phyloP scores from a whole-genome alignment of 2,797 vertebrate genomes.

The Esox masquinongy region DNA sequence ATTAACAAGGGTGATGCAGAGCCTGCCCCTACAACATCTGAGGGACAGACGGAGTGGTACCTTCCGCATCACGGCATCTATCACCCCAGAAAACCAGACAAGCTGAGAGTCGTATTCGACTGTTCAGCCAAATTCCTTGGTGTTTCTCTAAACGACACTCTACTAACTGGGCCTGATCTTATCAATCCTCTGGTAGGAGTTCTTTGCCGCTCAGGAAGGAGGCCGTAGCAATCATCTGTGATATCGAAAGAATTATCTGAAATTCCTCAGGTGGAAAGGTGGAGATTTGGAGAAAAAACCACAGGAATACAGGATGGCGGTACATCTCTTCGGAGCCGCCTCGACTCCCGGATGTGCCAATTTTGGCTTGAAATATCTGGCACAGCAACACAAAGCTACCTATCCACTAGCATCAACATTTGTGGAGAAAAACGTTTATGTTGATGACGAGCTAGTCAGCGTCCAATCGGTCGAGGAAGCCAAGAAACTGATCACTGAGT shows the following conservation, averaged over 20 bases:
- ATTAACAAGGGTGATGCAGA: no score
- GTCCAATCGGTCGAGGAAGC: slow-evolving; percentile 32
- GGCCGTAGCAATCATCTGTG: slow-evolving; percentile 25
- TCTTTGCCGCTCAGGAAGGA: slow-evolving; percentile 28
- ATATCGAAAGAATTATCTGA: not conserved
- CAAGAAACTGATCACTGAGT: slow-evolving; percentile 25
- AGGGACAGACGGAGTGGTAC: no score
- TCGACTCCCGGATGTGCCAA: slow-evolving; percentile 33
- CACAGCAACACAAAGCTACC: slow-evolving; percentile 8
- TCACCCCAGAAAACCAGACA: no score
- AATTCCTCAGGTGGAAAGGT: no score
- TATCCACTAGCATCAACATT: slow-evolving; percentile 26
- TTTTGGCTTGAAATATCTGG: slow-evolving; percentile 23
- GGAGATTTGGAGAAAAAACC: no score
- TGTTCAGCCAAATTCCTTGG: slow-evolving; percentile 21
- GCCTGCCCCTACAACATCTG: no score
- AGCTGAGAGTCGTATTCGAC: no score
- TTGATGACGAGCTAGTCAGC: no score
- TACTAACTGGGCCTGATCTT: slow-evolving; percentile 23
- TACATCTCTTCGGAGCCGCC: not conserved
- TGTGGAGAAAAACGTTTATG: slow-evolving; percentile 36
- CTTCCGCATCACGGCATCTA: no score
- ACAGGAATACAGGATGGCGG: no score
- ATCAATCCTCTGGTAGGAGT: slow-evolving; percentile 28
- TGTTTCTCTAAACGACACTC: slow-evolving; percentile 15